Base-by-base conservation (phyloP, 2,888 invertebrate genomes). In the Ophraella communa region DNA sequence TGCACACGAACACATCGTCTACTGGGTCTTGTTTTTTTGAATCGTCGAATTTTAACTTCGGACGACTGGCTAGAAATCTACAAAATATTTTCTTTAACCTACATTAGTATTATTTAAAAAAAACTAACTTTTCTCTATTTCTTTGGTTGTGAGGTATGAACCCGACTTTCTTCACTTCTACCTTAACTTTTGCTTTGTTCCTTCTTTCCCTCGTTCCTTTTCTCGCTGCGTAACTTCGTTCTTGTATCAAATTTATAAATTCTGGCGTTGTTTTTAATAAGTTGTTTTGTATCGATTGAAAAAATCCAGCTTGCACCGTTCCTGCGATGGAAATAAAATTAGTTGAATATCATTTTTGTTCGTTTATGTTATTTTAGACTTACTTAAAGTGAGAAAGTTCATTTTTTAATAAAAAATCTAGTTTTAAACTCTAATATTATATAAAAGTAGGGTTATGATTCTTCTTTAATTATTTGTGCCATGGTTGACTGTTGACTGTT, bases 121-220 rank as follows among this genome's bases (percentile, higher is more conserved):
- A 5, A 33, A 73, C 82, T 79, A 79, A 87, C 87, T 83, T 78
- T 61, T 81, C 84, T 66, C 85, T 87, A 47, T 87, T 84, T 67
- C 89, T 84, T 74, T 87, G 86, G 72, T 89, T 90, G 74, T 90
- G 90, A 0, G 92, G 91, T 60, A 91, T 87, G 72, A 91, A 91
- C 47, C 88, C 91, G 58, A 90, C 84, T 85, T 93, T 93, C 68
- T 90, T 87, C 8, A 90, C 86, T 79, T 90, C 91, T 30, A 88
- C 86, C 82, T 92, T 92, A 24, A 91, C 89, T 83, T 92, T 93
- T 10, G 77, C 89, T 60, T 91, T 91, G 55, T 87, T 87, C 27
- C 89, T 89, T 73, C 88, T 90, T 54, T 91, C 92, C 69, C 94
- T 87, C 2, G 93, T 94, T 55, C 94, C 93, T 81, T 91, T 94